Evolutionary conservation across 2,113 vertebrate species (phyloP).

Genomic region (Forbesichthys agassizii): DNA sequence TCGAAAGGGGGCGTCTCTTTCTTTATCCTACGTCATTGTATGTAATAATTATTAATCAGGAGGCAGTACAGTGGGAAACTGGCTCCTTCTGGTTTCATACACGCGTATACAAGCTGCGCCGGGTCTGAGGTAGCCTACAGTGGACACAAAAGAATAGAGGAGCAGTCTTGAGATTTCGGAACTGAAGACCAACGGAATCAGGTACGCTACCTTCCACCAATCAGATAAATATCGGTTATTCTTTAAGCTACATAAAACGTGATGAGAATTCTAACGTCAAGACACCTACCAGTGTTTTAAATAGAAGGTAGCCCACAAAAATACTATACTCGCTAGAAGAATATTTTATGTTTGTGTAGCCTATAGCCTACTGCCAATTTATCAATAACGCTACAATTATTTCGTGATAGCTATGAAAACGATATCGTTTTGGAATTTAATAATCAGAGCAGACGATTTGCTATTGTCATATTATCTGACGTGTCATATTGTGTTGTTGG

Average conservation of each 20-base stretch:
- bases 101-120: constrained; percentile 74
- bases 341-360: neutral
- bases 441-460: too few relatives aligned
- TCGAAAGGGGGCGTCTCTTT: constrained; percentile 20
- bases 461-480: neutral
- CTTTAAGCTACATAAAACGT: neutral
- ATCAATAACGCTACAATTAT: neutral
- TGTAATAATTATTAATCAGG: constrained; percentile 71
- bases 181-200: constrained; percentile 75
- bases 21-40: constrained; percentile 29
- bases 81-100: constrained; percentile 82
- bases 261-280: constrained; percentile 6
- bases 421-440: too few relatives aligned
- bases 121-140: constrained; percentile 35
- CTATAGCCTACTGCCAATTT: too few relatives aligned
- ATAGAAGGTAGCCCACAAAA: neutral
- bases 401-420: too few relatives aligned
- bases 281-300: too few relatives aligned
- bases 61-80: constrained; percentile 71
- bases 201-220: constrained; percentile 53
- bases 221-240: neutral
- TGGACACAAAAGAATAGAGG: constrained; percentile 66
- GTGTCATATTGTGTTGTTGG: neutral
- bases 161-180: constrained; percentile 48
- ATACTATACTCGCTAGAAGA: neutral